These are phyloP conservation scores for Heterohyrax brucei DNA, from an alignment of 2,797 vertebrate species.

Conservation along the genomic window DNA sequence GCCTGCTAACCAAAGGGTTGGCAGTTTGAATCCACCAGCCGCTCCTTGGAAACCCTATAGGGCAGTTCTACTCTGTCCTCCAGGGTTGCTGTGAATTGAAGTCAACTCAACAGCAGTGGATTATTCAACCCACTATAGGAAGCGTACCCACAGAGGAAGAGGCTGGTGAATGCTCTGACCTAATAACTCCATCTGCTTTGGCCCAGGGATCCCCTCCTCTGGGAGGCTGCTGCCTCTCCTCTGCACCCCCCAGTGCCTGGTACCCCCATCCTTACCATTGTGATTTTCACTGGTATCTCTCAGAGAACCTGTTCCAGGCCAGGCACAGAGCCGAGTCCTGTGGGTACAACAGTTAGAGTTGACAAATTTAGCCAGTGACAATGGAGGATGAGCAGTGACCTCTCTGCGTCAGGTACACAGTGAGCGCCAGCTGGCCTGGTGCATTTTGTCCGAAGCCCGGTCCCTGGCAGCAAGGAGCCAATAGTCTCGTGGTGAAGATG, in stretches of 20 bases:
- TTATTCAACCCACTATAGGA: not conserved
- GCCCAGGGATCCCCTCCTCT: slow-evolving; percentile 1
- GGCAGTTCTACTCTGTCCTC: no score
- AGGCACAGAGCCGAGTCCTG: not conserved
- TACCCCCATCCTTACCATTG: not conserved
- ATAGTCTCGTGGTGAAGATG: not conserved
- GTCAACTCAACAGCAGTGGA: no score
- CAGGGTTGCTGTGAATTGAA: no score
- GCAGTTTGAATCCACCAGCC: no score
- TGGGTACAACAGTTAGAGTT: not conserved
- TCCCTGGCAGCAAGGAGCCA: not conserved
- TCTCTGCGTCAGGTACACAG: not conserved
- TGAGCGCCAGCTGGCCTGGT: not conserved
- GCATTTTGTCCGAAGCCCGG: not conserved
- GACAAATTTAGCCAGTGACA: not conserved
- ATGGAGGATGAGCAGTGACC: not conserved
- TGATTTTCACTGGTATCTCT: not conserved
- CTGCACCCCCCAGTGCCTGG: not conserved
- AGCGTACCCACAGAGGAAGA: not conserved
- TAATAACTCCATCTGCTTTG: not conserved
- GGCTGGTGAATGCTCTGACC: not conserved
- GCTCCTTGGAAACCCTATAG: no score
- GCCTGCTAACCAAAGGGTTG: no score
- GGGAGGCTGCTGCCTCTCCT: not conserved
- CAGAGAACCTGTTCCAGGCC: not conserved